Base-by-base conservation (phyloP, 2,113 vertebrate genomes). In the Strix uralensis region DNA sequence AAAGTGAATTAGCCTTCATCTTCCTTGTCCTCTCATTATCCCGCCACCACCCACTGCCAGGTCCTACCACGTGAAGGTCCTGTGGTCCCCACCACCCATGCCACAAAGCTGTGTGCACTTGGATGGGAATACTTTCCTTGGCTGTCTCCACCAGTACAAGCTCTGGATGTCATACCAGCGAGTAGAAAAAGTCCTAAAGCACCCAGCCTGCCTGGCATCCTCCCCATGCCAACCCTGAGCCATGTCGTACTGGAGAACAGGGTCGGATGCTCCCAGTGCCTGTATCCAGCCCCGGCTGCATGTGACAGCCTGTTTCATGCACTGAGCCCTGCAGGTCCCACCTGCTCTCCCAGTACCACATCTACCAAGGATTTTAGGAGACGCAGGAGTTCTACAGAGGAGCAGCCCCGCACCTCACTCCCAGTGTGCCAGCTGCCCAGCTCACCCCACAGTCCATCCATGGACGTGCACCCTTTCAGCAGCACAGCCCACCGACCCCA, bases 401-500 rank as follows among this genome's bases (percentile, higher is more conserved):
- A 73, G 59, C n/a, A 88, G 46, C 4, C 22, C 46, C 8, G 3
- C n/a, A 51, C 22, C 42, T 71, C 0, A 3, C 18, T 58, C 26
- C 42, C 6, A 4, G 21, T 22, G 58, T 18, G 34, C 3, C 0
- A 10, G 18, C 55, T 81, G 20, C 7, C 69, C 9, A 3, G 38
- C 32, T 78, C 8, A 1, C 8, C 38, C 62, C 30, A 9, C 7
- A 22, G 14, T n/a, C 66, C 38, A n/a, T 22, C n/a, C 22, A 29
- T 0, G 0, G 63, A 92, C 1, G 1, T 0, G 4, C 10, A 55
- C 3, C 30, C 13, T 59, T 72, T 32, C 19, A 17, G n/a, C 0
- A 2, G 18, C 36, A 47, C 49, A 88, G 74, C 19, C 54, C 54
- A 54, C 21, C 0, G 5, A 67, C 3, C 20, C 36, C 25, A 44